Evolutionary conservation across 2,797 vertebrate species (phyloP).

Genomic region (Arnoldichthys spilopterus): DNA sequence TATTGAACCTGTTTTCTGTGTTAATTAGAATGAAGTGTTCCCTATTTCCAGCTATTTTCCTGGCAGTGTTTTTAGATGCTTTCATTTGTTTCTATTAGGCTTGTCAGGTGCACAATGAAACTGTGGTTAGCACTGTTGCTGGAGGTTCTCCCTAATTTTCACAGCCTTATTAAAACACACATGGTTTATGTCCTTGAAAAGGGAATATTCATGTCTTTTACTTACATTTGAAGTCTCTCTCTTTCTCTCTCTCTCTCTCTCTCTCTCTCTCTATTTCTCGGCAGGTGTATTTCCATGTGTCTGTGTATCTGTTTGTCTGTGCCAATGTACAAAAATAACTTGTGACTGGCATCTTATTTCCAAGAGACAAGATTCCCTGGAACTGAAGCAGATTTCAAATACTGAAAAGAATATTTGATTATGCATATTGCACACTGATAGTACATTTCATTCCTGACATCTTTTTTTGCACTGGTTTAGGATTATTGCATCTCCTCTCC

Average conservation of each 20-base stretch:
- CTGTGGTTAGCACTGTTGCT: neutral
- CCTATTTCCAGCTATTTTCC: conserved; percentile 39
- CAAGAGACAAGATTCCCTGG: neutral
- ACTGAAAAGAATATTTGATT: neutral
- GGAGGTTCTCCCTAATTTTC: neutral
- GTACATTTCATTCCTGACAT: conserved; percentile 8
- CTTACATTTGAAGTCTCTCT: neutral
- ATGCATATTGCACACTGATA: conserved; percentile 1
- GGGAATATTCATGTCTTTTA: neutral
- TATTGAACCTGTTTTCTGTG: conserved; percentile 27
- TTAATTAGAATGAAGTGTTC: conserved; percentile 45
- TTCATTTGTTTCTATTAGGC: conserved; percentile 46
- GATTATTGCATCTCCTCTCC: neutral
- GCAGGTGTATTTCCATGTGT: neutral
- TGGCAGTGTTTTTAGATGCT: conserved; percentile 55
- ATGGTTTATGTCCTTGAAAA: neutral
- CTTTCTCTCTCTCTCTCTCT: neutral
- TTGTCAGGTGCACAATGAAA: conserved; percentile 52
- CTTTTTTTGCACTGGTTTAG: neutral
- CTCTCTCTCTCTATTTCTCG: neutral
- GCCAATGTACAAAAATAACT: conserved; percentile 4
- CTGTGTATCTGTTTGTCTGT: neutral
- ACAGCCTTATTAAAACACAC: neutral
- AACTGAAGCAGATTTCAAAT: neutral
- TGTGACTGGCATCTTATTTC: neutral